A percentile compares a stretch with the other conserved stretches of the same genome.
Conservation (phyloP, 2,113 vertebrate species). For the Mormyrus lacerda region DNA sequence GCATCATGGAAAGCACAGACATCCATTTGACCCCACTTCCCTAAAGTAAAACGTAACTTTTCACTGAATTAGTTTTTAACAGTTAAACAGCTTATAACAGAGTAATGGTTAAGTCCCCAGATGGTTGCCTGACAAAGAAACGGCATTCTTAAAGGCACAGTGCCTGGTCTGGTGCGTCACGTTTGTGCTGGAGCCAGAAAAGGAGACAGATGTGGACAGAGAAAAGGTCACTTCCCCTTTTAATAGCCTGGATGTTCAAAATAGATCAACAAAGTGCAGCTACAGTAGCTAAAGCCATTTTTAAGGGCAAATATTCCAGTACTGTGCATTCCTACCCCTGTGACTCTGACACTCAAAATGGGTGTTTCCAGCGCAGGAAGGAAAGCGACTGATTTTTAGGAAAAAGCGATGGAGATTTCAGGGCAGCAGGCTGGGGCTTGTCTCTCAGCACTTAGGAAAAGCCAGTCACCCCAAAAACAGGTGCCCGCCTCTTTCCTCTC, state of each 20-base stretch:
- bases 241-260: conserved; percentile 23
- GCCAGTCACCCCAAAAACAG: neutral
- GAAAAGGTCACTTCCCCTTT: conserved; percentile 9
- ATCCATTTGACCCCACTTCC: neutral
- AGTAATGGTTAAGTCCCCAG: neutral
- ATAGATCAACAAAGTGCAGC: conserved; percentile 45
- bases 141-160: neutral
- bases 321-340: conserved; percentile 22
- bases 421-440: neutral
- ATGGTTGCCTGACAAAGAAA: neutral
- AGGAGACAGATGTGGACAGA: neutral
- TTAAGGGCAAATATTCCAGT: conserved; percentile 40
- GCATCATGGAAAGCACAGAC: neutral
- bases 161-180: neutral
- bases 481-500: neutral
- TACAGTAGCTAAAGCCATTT: conserved; percentile 35
- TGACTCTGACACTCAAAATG: conserved; percentile 14
- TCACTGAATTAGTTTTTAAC: neutral
- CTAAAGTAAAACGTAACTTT: neutral
- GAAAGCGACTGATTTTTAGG: neutral
- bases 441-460: neutral
- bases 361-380: neutral
- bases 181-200: neutral
- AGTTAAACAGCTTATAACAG: neutral
- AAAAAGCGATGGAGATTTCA: neutral